These are phyloP conservation scores for Cydia fagiglandana DNA, from an alignment of 1,140 invertebrate species.

Conservation along the genomic window DNA sequence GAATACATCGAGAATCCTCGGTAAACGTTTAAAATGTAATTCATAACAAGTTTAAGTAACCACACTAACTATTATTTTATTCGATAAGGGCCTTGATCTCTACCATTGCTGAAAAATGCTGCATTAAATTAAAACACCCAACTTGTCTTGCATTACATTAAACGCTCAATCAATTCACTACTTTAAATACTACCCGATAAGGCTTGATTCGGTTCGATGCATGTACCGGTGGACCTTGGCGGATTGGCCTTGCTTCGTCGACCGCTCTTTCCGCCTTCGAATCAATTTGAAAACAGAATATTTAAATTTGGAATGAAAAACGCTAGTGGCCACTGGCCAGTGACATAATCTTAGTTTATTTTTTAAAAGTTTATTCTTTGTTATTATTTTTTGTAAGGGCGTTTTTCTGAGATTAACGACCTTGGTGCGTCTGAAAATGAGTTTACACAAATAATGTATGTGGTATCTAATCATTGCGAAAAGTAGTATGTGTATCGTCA, in stretches of 20 bases:
- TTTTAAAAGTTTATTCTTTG: not conserved
- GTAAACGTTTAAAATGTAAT: conserved; percentile 23
- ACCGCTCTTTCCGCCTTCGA: conserved; percentile 77
- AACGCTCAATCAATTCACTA: conserved; percentile 41
- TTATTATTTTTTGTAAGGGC: not conserved
- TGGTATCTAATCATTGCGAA: conserved; percentile 32
- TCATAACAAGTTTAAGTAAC: conserved; percentile 21
- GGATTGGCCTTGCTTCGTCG: conserved; percentile 70
- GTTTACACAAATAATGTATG: conserved; percentile 23
- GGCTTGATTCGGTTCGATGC: conserved; percentile 53
- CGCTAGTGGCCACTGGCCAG: conserved; percentile 24
- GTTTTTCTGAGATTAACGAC: not conserved
- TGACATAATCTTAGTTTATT: conserved; percentile 14
- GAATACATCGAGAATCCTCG: not conserved
- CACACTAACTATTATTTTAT: conserved; percentile 39
- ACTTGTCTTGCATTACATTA: conserved; percentile 64
- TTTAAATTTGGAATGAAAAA: conserved; percentile 32
- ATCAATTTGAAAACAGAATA: conserved; percentile 62
- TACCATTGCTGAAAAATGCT: conserved; percentile 76
- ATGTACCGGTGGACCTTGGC: conserved; percentile 61
- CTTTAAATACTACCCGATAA: conserved; percentile 51
- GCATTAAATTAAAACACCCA: conserved; percentile 73
- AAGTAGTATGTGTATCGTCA: conserved; percentile 40
- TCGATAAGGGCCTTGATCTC: conserved; percentile 68
- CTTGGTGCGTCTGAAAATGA: conserved; percentile 18